A percentile compares a stretch with the other conserved stretches of the same genome.
Evolutionary conservation across 2,888 invertebrate species (phyloP).

Genomic region (Elegia similella): DNA sequence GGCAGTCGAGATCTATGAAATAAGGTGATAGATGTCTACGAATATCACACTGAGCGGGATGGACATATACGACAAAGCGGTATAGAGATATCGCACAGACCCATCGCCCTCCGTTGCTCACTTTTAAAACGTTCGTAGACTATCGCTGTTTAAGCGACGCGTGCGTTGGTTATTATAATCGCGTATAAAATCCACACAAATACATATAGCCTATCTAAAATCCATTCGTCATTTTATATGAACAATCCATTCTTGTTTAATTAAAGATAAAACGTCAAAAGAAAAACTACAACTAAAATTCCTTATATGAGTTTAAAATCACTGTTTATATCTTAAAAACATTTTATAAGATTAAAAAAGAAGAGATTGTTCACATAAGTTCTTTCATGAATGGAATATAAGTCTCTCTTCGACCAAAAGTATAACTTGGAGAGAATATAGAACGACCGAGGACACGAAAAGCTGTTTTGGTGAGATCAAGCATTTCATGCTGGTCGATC

Average conservation of each 20-base stretch:
- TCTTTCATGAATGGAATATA: neutral
- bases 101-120: neutral
- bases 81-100: neutral
- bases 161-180: neutral
- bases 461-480: neutral
- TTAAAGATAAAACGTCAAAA: neutral
- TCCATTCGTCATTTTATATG: neutral
- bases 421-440: conserved; percentile 1
- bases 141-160: neutral
- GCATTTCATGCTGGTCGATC: neutral
- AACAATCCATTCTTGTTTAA: neutral
- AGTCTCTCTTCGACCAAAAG: neutral
- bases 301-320: neutral
- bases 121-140: neutral
- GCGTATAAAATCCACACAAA: conserved; percentile 10
- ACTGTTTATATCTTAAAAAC: neutral
- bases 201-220: conserved; percentile 4
- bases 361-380: neutral
- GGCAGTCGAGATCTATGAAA: too few relatives aligned
- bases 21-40: neutral
- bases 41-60: neutral
- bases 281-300: too few relatives aligned
- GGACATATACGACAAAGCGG: neutral
- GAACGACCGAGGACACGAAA: conserved; percentile 1
- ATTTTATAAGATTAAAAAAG: neutral